Conservation (phyloP, 1,140 invertebrate genomes). For the Pseudoatta argentina region DNA sequence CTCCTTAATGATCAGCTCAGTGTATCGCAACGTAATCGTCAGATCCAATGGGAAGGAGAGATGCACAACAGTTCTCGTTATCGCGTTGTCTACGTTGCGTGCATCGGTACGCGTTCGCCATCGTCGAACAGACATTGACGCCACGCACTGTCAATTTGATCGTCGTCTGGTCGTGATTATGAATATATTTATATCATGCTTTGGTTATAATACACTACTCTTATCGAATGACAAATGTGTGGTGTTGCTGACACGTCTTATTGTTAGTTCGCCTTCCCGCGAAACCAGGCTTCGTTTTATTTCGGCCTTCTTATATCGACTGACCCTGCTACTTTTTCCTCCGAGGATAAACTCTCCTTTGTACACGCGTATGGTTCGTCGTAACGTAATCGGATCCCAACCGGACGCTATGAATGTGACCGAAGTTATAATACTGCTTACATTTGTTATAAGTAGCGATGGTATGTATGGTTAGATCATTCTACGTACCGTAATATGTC, state of each 20-base stretch:
- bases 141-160: slow-evolving; percentile 27
- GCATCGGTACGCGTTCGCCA: slow-evolving; percentile 6
- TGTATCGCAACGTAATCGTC: slow-evolving; percentile 81
- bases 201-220: slow-evolving; percentile 23
- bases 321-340: neutral
- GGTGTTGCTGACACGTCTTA: slow-evolving; percentile 39
- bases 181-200: slow-evolving; percentile 39
- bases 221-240: slow-evolving; percentile 56
- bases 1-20: slow-evolving; percentile 75
- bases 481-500: slow-evolving; percentile 19
- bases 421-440: slow-evolving; percentile 40
- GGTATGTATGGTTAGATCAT: slow-evolving; percentile 34
- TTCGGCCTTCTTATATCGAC: slow-evolving; percentile 40
- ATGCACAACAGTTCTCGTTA: slow-evolving; percentile 61
- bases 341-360: slow-evolving; percentile 14
- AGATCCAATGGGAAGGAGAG: slow-evolving; percentile 78
- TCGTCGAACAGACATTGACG: slow-evolving; percentile 5
- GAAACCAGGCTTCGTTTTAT: slow-evolving; percentile 42
- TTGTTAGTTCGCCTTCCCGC: slow-evolving; percentile 27
- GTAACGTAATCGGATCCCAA: slow-evolving; percentile 52
- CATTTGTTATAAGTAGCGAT: slow-evolving; percentile 55
- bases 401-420: slow-evolving; percentile 34
- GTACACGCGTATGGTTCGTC: slow-evolving; percentile 29
- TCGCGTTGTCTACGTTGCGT: slow-evolving; percentile 44
- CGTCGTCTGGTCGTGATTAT: neutral